phyloP scores from a whole-genome alignment of 2,888 invertebrate genomes.

The Oscheius sp. region DNA sequence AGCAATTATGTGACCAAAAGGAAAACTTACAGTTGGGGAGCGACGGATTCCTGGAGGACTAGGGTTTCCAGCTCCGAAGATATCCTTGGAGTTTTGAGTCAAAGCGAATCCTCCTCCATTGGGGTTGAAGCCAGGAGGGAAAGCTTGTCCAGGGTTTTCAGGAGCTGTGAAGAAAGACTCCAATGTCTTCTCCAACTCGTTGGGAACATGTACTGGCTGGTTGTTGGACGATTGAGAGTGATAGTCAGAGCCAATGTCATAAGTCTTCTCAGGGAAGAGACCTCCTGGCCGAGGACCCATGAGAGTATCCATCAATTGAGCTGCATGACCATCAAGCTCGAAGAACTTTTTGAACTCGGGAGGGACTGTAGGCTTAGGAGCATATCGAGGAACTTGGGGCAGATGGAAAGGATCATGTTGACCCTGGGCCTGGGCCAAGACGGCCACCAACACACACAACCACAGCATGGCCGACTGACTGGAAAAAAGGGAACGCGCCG shows the following conservation, averaged over 20 bases:
- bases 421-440: conserved; percentile 28
- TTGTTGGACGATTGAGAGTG: conserved; percentile 33
- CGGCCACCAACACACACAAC: conserved; percentile 35
- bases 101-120: conserved; percentile 66
- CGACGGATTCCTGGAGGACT: conserved; percentile 47
- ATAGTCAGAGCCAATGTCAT: conserved; percentile 59
- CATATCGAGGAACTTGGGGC: conserved; percentile 53
- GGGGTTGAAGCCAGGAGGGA: conserved; percentile 65
- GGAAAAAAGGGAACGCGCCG: conserved; percentile 26
- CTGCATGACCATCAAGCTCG: conserved; percentile 69
- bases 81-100: conserved; percentile 59
- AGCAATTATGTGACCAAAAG: background rate
- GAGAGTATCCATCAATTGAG: conserved; percentile 66
- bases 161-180: conserved; percentile 68
- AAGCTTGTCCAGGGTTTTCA: conserved; percentile 51
- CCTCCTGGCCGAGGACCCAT: conserved; percentile 70
- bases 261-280: conserved; percentile 69
- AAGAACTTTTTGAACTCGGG: conserved; percentile 68
- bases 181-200: conserved; percentile 62
- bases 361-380: conserved; percentile 68
- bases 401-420: conserved; percentile 59
- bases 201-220: conserved; percentile 52
- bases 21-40: conserved; percentile 33
- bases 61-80: conserved; percentile 49
- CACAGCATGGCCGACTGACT: conserved; percentile 42